Base-by-base conservation (phyloP, 2,113 vertebrate genomes). In the Emberiza fucata region DNA sequence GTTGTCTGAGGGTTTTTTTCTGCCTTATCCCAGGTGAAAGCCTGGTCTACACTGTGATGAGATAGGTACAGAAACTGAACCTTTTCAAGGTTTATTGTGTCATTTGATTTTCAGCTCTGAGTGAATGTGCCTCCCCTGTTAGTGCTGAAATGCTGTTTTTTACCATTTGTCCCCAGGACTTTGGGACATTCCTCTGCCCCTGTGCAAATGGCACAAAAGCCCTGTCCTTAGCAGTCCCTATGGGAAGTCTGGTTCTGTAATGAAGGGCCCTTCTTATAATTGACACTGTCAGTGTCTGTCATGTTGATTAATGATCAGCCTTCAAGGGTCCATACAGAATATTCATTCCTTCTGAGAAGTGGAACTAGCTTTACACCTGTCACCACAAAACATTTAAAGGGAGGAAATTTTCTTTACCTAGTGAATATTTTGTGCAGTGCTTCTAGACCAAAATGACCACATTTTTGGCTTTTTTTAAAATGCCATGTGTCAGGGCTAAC, bases 251-350 rank as follows among this genome's bases (percentile, higher is more conserved):
- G n/a, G 15, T 28, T 86, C 44, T 86, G 7, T 84, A 94, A 93
- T 88, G 42, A 93, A 84, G 65, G 60, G 37, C 12, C 27, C 86
- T 90, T 47, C 60, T 76, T 92, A 68, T 95, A 94, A 94, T 73
- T 81, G 71, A 70, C 64, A 27, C n/a, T 95, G 90, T 89, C 95
- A 94, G 48, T 59, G 23, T 96, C 94, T 97, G 80, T 95, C 80
- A 73, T 42, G 42, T 70, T 96, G 92, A 94, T 93, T 94, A 96
- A 97, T 94, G 90, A 94, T 59, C 86, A 35, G 20, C n/a, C n/a
- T 90, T 96, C 77, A 81, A 61, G 65, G 50, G 7, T 91, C 83
- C 77, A 39, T 42, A 39, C 2, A 10, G 53, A 81, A 84, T 47
- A 81, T 53, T 84, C 61, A 19, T 94, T 92, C 65, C 39, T 90